Base-by-base conservation (phyloP, 2,888 invertebrate species). In the Amphipyra berbera region DNA sequence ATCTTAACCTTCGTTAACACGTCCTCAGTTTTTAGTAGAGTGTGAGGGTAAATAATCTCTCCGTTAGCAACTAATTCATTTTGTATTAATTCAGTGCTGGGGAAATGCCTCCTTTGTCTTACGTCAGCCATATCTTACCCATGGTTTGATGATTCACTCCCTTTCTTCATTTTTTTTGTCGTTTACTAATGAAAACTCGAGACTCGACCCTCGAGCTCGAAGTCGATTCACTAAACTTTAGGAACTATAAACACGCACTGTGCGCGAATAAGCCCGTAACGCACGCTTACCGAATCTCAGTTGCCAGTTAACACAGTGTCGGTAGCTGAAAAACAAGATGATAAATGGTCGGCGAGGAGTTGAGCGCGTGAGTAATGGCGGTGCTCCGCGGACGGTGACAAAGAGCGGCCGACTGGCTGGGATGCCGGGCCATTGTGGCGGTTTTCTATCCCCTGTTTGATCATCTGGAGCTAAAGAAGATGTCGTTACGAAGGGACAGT, bases 311-410 rank as follows among this genome's bases (percentile, higher is more conserved):
- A 30, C 30, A 30, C 59, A 7, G 55, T 61, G 52, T 61, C 49
- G 35, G 42, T 57, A 59, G 58, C 60, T 74, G 63, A 72, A 76
- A 75, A 73, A 73, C 58, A 33, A 44, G 37, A 58, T 73, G 73
- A 76, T 37, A 61, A 76, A 75, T 76, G 58, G 41, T 48, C 10
- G 47, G 45, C 37, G 56, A 44, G 15, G 56, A 62, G 50, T 48
- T 48, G 58, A 62, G 68, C 58, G 45, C 49, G 49, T 76, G 69
- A 73, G 62, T 76, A 56, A 65, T 61, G 35, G 58, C 48, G 45
- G 62, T 46, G 21, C 21, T 21, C 3, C 21, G 21, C 3, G 21
- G 21, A 21, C 21, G 14, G 30, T 40, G 64, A 56, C 48, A 72
- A 60, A 48, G 54, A 21, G 37, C 56, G 56, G 47, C 40, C n/a